Conservation (phyloP, 2,888 invertebrate genomes). For the Phyllotreta cruciferae region DNA sequence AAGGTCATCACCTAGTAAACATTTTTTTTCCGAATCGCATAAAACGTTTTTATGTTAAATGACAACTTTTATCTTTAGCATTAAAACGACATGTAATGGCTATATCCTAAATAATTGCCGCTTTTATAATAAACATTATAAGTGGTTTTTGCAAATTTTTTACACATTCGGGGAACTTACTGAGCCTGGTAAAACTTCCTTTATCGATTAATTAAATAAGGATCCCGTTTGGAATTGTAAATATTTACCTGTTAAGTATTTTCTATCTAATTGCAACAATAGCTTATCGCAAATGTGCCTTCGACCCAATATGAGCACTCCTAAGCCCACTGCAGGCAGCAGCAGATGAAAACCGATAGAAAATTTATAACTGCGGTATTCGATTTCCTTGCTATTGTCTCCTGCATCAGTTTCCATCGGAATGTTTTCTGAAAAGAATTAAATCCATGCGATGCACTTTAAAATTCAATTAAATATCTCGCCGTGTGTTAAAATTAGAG, state of each 20-base stretch:
- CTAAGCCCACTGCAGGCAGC: constrained; percentile 65
- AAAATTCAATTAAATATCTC: too few species aligned
- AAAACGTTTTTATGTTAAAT: constrained; percentile 12
- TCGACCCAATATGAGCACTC: constrained; percentile 64
- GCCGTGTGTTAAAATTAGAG: too few species aligned
- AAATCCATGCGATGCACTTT: too few species aligned
- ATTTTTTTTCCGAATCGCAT: background rate
- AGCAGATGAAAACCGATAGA: constrained; percentile 60
- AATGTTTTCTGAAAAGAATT: constrained; percentile 42
- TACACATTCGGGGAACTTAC: too few species aligned
- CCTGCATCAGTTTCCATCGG: constrained; percentile 27
- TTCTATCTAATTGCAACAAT: constrained; percentile 64
- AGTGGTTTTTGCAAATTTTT: too few species aligned
- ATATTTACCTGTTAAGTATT: constrained; percentile 63
- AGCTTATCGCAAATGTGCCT: constrained; percentile 64
- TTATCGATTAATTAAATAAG: too few species aligned
- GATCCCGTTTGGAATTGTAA: too few species aligned
- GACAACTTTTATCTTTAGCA: background rate
- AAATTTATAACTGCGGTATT: constrained; percentile 35
- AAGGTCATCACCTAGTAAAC: constrained; percentile 3
- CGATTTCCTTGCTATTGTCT: constrained; percentile 23
- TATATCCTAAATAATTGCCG: too few species aligned
- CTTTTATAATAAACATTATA: too few species aligned
- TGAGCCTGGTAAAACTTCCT: too few species aligned
- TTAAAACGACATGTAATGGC: background rate